Evolutionary conservation across 30 jellyfish, hydroid and myxozoan species (phyloP), one percentile per base, ranked within the genome.

Genomic region (Aurelia aurita): DNA sequence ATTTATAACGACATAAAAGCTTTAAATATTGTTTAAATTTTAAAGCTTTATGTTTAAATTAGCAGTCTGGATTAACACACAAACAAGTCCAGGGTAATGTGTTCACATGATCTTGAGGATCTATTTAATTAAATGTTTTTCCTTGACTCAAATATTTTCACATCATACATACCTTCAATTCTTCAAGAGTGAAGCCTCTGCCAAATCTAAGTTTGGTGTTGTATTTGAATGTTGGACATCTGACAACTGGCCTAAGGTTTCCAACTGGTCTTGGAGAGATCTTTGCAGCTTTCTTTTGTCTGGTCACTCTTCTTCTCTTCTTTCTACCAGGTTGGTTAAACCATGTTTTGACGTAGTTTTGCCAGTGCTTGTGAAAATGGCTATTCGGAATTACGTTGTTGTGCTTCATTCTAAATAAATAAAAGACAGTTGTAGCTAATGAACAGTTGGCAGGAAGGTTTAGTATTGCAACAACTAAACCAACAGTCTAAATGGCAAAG

Each of bases 191-290:
- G 72, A 95, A 95, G 16, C 99, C 99, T 46, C 99, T 94, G 43
- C 99, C 99, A 69, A 72, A 76, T 68, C 99, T 62, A 16, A 82
- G 74, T 70, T 90, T 90, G n/a, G 97, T 90, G 84, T 95, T 90
- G 88, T 95, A 95, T 68, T 95, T 95, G 76, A 95, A 95, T 8
- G 99, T 95, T 75, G 99, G 99, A 46, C 99, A 95, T 66, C 97
- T 78, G 39, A 95, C 98, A 79, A 95, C 97, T 51, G 99, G 99
- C 65, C 90, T 80, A 25, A 95, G 92, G 9, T 88, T 85, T 45
- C 99, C 99, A 25, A 90, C 98, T 15, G 99, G 99, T 61, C 99
- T 74, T 3, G 99, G 99, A 1, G 98, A 96, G 64, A 95, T 87
- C 54, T 90, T 93, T 5, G 74, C 73, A 31, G 99, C 99, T 80